Conservation (phyloP, 2,888 invertebrate species). For the Adineta ricciae region DNA sequence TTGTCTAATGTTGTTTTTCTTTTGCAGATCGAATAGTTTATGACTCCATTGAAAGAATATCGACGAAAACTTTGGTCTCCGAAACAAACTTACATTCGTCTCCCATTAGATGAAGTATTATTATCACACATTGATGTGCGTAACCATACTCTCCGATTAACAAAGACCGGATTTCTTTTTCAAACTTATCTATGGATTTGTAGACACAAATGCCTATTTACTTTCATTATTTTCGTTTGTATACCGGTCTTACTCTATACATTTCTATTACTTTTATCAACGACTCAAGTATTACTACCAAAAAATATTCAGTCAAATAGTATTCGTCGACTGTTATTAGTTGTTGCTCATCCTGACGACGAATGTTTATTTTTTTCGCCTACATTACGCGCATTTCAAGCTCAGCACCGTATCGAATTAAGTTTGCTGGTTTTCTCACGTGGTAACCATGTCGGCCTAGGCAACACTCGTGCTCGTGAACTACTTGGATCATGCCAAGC, state of each 20-base stretch:
- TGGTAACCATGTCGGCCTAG: not conserved
- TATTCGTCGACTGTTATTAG: constrained; percentile 60
- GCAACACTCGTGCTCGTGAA: not conserved
- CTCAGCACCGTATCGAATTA: not conserved
- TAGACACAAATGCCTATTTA: not conserved
- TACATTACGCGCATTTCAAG: constrained; percentile 37
- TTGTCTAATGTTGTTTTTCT: not conserved
- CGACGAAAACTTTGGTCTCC: not conserved
- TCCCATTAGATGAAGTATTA: not conserved
- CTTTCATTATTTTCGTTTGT: not conserved
- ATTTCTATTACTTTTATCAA: not conserved
- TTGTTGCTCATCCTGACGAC: constrained; percentile 92
- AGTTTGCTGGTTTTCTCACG: constrained; percentile 13
- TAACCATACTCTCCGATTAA: not conserved
- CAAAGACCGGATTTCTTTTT: not conserved
- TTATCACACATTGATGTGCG: not conserved
- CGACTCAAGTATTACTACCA: not conserved
- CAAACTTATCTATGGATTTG: not conserved
- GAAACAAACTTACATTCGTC: not conserved
- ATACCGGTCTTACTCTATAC: not conserved
- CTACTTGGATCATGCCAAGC: not conserved
- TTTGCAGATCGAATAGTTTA: not conserved
- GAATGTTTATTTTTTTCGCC: constrained; percentile 99
- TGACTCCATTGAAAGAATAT: not conserved
- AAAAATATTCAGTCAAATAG: not conserved